Evolutionary conservation across 2,113 vertebrate species (phyloP), one percentile per base, ranked within the genome.

Genomic region (Cyprinodon variegatus): DNA sequence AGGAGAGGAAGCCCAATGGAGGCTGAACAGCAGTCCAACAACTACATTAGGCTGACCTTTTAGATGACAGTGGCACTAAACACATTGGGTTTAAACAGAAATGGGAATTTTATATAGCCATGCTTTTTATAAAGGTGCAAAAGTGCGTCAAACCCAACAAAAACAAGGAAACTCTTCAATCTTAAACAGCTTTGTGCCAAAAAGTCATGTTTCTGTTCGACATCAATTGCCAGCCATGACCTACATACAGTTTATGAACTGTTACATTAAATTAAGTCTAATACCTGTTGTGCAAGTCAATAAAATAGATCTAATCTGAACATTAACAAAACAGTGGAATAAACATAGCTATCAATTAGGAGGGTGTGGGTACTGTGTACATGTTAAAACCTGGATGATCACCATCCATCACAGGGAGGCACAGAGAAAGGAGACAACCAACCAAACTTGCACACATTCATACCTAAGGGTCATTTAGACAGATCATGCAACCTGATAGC

Each of bases 31-130:
- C 15, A 36, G 53, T 67, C 43, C 63, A 71, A 11, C 6, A 57
- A 59, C 67, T 48, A 70, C 17, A 36, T 46, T 68, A 61, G 50
- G 7, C 50, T 57, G n/a, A 38, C 59, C 39, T 62, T 76, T 76
- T 4, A 6, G 68, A 11, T 83, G 61, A 90, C 76, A 78, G 75
- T 78, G 69, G 69, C 53, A 48, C 20, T 68, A 67, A 77, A 48
- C 68, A 82, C 73, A 84, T 60, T 68, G 74, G 61, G 76, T 74
- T 83, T 76, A 78, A 78, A 77, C 76, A 77, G 45, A 78, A 75
- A 60, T 61, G 85, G 79, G 89, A 84, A 86, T 88, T 83, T 69
- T 89, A 78, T 76, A 69, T 76, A 84, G 83, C 72, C 77, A 78
- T 80, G 85, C 84, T 72, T 64, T 81, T 83, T 67, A 61, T 6